Percentiles rank a stretch among this genome's conserved stretches.
These are phyloP conservation scores for Parelbella ahira DNA, from an alignment of 2,888 invertebrate species.

Conservation along the genomic window DNA sequence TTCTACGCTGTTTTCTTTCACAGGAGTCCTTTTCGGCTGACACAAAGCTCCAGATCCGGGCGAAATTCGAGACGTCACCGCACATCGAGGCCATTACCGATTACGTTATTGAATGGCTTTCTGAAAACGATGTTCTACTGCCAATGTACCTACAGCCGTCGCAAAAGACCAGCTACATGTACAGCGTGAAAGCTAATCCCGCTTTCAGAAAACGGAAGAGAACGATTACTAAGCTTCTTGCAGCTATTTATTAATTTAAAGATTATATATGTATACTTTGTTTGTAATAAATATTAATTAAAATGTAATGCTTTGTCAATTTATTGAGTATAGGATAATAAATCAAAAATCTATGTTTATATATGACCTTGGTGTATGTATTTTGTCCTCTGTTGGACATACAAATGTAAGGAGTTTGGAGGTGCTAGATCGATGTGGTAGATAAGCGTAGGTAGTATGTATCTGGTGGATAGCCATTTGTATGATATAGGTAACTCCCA, in stretches of 20 bases:
- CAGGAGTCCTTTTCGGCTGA: conserved; percentile 37
- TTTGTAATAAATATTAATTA: too few relatives aligned
- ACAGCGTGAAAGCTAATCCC: conserved; percentile 41
- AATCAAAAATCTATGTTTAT: too few relatives aligned
- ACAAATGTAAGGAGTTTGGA: too few relatives aligned
- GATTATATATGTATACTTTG: too few relatives aligned
- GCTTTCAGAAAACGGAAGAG: conserved; percentile 38
- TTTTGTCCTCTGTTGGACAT: too few relatives aligned
- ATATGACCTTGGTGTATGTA: too few relatives aligned
- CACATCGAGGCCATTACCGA: conserved; percentile 57
- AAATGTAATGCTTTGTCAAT: too few relatives aligned
- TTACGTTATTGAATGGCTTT: conserved; percentile 62
- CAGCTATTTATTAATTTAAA: conserved; percentile 36
- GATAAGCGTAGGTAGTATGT: too few relatives aligned
- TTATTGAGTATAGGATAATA: too few relatives aligned
- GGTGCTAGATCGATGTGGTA: too few relatives aligned
- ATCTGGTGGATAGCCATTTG: too few relatives aligned
- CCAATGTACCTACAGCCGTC: conserved; percentile 60
- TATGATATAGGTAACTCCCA: too few relatives aligned
- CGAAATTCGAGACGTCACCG: conserved; percentile 52
- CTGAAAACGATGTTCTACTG: conserved; percentile 51
- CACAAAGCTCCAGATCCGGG: conserved; percentile 39
- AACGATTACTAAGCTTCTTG: conserved; percentile 36
- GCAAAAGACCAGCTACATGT: conserved; percentile 34
- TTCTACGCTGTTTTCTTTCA: conserved; percentile 11